Base-by-base conservation (phyloP, 2,797 vertebrate species). In the Urophycis tenuis region DNA sequence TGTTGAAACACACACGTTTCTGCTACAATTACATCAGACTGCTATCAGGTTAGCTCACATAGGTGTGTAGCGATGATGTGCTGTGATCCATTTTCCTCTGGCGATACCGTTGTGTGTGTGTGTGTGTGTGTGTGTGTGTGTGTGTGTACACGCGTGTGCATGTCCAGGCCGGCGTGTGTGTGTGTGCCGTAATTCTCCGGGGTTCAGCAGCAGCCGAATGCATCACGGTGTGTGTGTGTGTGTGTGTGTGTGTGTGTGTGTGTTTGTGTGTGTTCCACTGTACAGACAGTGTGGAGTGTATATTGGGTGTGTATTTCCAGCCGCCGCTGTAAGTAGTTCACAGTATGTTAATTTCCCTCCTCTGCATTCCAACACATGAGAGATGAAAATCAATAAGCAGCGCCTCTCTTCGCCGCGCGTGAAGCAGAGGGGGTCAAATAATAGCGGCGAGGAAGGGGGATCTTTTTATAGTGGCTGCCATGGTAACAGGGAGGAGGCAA, bases 391-490 rank as follows among this genome's bases (percentile, higher is more conserved):
- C 90, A 92, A 92, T 91, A 91, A 77, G 88, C 85, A 86, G 84
- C 80, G 88, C 86, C 87, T 89, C 85, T 86, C 84, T 64, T 22
- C 36, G 77, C n/a, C 36, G 77, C 35, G 75, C 71, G 81, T 10
- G 69, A 5, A 12, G 74, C 7, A 7, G 30, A 83, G 74, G 76
- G 15, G 72, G 88, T 90, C 87, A 91, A 89, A 92, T 89, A 90
- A 90, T 81, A 83, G 84, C 79, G 78, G 90, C 87, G 88, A 88
- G 89, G 84, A 86, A n/a, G n/a, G 89, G 81, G 87, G 89, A 87
- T 92, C 91, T 92, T 92, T 93, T 92, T 91, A 92, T 92, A 93
- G 91, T 83, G 74, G 92, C 91, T 92, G 88, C 91, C 91, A 92
- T 92, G 91, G 92, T 83, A 92, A 93, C 92, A 71, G 83, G 77